Evolutionary conservation across 37 sponge, comb jelly and placozoan genomes (phyloP), one percentile per base, ranked within the genome.

Genomic region (Sycon ciliatum): DNA sequence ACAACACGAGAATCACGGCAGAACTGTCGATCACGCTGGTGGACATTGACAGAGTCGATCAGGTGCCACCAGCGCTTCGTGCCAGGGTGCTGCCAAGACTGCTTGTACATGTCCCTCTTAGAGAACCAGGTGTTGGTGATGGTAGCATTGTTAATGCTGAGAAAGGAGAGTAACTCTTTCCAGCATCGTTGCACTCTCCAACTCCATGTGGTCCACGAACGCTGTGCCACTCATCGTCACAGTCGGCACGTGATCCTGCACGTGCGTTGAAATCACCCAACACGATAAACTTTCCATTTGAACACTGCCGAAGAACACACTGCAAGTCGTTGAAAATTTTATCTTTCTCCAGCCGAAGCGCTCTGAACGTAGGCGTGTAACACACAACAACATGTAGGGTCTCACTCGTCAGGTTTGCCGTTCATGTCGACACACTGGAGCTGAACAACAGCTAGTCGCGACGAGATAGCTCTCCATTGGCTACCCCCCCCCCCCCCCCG

Each of bases 381-480:
- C n/a, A n/a, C n/a, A n/a, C n/a, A n/a, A n/a, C n/a, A n/a, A n/a
- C n/a, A n/a, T n/a, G n/a, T n/a, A n/a, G n/a, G n/a, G n/a, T n/a
- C n/a, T n/a, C n/a, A n/a, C n/a, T n/a, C n/a, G n/a, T n/a, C n/a
- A n/a, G n/a, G n/a, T n/a, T n/a, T n/a, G n/a, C n/a, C n/a, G n/a
- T n/a, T n/a, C n/a, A n/a, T n/a, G n/a, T n/a, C n/a, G n/a, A n/a
- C n/a, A n/a, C n/a, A n/a, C n/a, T n/a, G n/a, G n/a, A n/a, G n/a
- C n/a, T n/a, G 54, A 13, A 42, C 71, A 4, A 34, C 29, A 11
- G 66, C 36, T 34, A 76, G 23, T n/a, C 81, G 18, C 56, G 81
- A 65, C 2, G 68, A 58, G 78, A 78, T 77, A 23, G 83, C 83
- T 23, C 66, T 80, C 81, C 81, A 80, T 38, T 71, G 32, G 5